Conservation (phyloP, 2,888 invertebrate genomes). For the Bellardia pandia region DNA sequence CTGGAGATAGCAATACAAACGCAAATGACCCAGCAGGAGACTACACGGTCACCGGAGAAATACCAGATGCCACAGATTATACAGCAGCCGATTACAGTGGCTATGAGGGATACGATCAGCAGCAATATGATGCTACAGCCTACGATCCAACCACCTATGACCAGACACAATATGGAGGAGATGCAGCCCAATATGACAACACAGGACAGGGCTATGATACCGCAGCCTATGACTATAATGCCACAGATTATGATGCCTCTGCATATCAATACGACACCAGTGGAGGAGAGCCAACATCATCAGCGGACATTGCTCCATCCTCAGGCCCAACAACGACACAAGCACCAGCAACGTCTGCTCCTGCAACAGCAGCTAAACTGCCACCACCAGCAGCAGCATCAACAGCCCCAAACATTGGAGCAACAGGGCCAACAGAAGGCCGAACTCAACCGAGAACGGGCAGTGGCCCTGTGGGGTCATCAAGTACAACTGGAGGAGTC, state of each 20-base stretch:
- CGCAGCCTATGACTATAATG: constrained; percentile 77
- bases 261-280: constrained; percentile 80
- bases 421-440: constrained; percentile 79
- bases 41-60: constrained; percentile 55
- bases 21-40: constrained; percentile 68
- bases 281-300: constrained; percentile 15
- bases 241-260: constrained; percentile 77
- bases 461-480: constrained; percentile 83
- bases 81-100: constrained; percentile 80
- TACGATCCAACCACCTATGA: constrained; percentile 80
- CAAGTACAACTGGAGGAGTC: constrained; percentile 78
- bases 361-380: constrained; percentile 70
- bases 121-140: constrained; percentile 80
- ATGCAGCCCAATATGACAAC: constrained; percentile 76
- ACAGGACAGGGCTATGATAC: constrained; percentile 74
- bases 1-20: constrained; percentile 72
- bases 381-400: constrained; percentile 66
- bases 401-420: constrained; percentile 67
- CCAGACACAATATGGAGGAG: constrained; percentile 78
- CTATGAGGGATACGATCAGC: constrained; percentile 81
- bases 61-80: constrained; percentile 73
- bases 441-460: constrained; percentile 83
- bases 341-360: constrained; percentile 19
- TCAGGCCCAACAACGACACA: constrained; percentile 70
- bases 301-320: constrained; percentile 53